A percentile compares a stretch with the other conserved stretches of the same genome.
These are phyloP conservation scores for Acyrthosiphon pisum DNA, from an alignment of 1,140 invertebrate species.

Conservation along the genomic window DNA sequence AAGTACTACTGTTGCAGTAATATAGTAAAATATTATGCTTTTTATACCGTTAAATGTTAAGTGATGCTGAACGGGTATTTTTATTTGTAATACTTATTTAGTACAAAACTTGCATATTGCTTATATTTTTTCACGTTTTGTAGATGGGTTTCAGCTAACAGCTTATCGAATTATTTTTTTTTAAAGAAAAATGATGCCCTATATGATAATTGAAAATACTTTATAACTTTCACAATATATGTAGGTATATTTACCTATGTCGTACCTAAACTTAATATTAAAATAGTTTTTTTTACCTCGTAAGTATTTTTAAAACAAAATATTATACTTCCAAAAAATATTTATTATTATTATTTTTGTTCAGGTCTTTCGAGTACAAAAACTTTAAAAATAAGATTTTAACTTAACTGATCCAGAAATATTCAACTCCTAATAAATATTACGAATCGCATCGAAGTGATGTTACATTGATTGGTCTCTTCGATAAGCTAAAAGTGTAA, in stretches of 20 bases:
- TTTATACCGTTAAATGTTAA: background rate
- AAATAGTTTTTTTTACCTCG: background rate
- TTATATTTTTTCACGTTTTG: background rate
- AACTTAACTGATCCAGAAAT: background rate
- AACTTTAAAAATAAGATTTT: background rate
- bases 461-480: background rate
- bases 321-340: background rate
- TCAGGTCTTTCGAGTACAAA: background rate
- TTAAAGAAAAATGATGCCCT: background rate
- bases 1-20: background rate
- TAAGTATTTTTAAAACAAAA: background rate
- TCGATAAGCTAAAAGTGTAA: background rate
- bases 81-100: background rate
- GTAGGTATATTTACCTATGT: background rate
- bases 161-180: background rate
- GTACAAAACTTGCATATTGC: background rate
- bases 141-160: background rate
- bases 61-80: background rate
- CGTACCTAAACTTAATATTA: background rate
- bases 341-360: background rate
- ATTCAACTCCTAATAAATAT: background rate
- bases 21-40: constrained; percentile 2
- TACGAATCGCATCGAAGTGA: background rate
- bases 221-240: background rate
- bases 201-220: background rate